Conservation (phyloP, 2,888 invertebrate genomes). For the Lasius fuliginosus region DNA sequence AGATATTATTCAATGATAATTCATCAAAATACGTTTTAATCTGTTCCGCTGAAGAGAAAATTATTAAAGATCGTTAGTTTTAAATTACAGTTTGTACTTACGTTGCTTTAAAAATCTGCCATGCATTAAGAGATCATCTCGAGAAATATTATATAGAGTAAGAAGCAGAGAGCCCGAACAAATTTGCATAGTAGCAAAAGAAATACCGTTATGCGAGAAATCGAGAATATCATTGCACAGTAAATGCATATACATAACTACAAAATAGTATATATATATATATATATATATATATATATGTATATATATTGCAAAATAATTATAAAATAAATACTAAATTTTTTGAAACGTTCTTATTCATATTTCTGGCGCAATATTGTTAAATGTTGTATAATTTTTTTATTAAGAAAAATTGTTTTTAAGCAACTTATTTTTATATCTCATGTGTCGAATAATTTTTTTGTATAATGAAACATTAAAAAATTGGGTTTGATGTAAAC, state of each 20-base stretch:
- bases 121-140: background rate
- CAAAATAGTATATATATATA: constrained; percentile 12
- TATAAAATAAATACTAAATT: constrained; percentile 11
- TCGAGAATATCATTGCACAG: constrained; percentile 21
- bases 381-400: background rate
- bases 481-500: background rate
- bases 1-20: constrained; percentile 10
- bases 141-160: constrained; percentile 20
- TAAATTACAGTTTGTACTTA: background rate
- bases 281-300: background rate
- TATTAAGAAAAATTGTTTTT: background rate
- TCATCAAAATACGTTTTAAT: background rate
- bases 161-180: constrained; percentile 21
- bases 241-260: background rate
- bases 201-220: constrained; percentile 35
- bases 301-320: background rate
- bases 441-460: background rate
- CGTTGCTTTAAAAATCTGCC: constrained; percentile 13
- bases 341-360: background rate
- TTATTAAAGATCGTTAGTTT: background rate
- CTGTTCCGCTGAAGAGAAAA: background rate
- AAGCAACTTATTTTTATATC: background rate
- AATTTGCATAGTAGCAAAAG: constrained; percentile 7
- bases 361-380: background rate
- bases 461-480: constrained; percentile 6